Base-by-base conservation (phyloP, 2,113 vertebrate genomes). In the Eonycteris spelaea region DNA sequence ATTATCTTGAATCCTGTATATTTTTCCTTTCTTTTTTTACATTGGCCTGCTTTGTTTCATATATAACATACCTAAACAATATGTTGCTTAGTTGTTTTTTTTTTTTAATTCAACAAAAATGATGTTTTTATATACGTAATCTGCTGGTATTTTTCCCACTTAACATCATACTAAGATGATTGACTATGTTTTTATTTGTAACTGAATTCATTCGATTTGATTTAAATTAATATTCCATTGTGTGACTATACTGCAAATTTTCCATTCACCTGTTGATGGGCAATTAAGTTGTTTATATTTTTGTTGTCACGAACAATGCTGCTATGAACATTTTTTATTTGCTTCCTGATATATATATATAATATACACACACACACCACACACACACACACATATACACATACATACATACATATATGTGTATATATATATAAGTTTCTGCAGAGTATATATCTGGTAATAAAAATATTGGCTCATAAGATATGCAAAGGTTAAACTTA, bases 51-150 rank as follows among this genome's bases (percentile, higher is more conserved):
- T 89, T 79, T 75, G 3, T 83, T 51, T 95, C 11, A 33, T 38
- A 53, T 14, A 35, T 77, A 79, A 48, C 33, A 24, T 91, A 63
- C 9, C 28, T 38, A 95, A 65, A 74, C 0, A 59, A 87, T 68
- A 43, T 6, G 57, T 68, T 88, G 6, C 11, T 95, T 80, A 59
- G 4, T 87, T 40, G 40, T 4, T 84, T 67, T 10, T n/a, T 33
- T 80, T 88, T 92, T 87, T 87, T 91, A 85, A 93, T 7, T 91
- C 22, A 77, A 45, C 67, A 67, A 83, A 40, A 78, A 55, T 71
- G 2, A 18, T 57, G 78, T 55, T 71, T 19, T 73, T 68, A 13
- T 68, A 5, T 68, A 73, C 74, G 16, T 68, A 65, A 68, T 61
- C 30, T 83, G 7, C 22, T 87, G 14, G 10, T 14, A 40, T 57